Evolutionary conservation across 2,113 vertebrate species (phyloP), one percentile per base, ranked within the genome.

Genomic region (Toxotes jaculatrix): DNA sequence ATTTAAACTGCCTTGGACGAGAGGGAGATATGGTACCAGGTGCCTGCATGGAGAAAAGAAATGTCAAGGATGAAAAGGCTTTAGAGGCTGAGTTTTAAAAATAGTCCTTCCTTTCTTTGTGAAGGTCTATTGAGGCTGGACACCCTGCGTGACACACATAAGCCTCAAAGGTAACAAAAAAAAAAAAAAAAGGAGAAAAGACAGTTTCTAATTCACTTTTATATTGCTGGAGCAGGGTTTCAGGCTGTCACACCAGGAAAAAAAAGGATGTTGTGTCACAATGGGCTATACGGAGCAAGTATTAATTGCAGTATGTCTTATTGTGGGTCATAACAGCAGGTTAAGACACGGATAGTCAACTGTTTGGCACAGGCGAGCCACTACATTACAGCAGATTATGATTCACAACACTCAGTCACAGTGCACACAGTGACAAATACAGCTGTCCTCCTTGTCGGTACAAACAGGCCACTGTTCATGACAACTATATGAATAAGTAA

Each of bases 401-500:
- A 82, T 87, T 68, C 74, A 14, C 82, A 23, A 61, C 63, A 38
- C 76, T 85, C 68, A 71, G 73, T 78, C 84, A 16, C 55, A 71
- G 56, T n/a, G 62, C 65, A 68, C 79, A 38, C 42, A 6, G 64
- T 91, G 91, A 91, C 90, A 91, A 84, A 87, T 62, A 78, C 89
- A 88, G 87, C 87, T 89, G 91, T 89, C 88, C 59, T 57, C 70
- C 62, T 63, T 36, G 68, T 75, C 3, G 0, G 59, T 40, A 82
- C 79, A 88, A 85, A 77, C 78, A 74, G 84, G 43, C 83, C 66
- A 75, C 85, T 90, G 89, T 56, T 89, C 77, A 59, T 87, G 89
- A 93, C 90, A 92, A 83, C 77, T 68, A 88, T 74, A 88, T 89
- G 71, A 90, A 91, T 93, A 87, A 89, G 73, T 89, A 87, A 90